phyloP scores from a whole-genome alignment of 1,140 invertebrate genomes.

The Lepidostoma basale region DNA sequence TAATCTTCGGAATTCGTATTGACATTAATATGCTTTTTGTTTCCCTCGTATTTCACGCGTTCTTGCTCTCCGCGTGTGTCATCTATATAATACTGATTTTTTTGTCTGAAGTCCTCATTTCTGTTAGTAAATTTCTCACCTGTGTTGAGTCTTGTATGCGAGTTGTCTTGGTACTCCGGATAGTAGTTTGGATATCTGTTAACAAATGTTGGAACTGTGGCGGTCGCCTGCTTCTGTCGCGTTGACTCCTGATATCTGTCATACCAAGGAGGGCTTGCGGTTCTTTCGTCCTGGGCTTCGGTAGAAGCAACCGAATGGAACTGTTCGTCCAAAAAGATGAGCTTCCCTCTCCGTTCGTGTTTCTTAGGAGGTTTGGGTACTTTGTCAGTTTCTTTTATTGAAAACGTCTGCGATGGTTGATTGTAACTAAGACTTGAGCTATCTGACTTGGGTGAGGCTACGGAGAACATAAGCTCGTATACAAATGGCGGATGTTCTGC shows the following conservation, averaged over 20 bases:
- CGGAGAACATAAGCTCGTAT: slow-evolving; percentile 69
- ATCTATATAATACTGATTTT: background rate
- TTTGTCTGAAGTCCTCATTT: background rate
- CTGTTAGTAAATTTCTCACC: slow-evolving; percentile 23
- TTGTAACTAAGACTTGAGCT: slow-evolving; percentile 53
- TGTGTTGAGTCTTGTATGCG: slow-evolving; percentile 13
- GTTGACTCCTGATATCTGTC: background rate
- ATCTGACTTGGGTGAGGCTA: slow-evolving; percentile 59
- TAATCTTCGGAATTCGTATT: slow-evolving; percentile 20
- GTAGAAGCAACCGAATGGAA: background rate
- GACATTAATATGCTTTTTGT: slow-evolving; percentile 26
- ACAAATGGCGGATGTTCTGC: slow-evolving; percentile 56
- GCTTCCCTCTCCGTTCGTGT: slow-evolving; percentile 14
- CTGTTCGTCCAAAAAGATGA: slow-evolving; percentile 10
- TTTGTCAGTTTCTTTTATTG: slow-evolving; percentile 50
- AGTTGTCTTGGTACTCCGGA: background rate
- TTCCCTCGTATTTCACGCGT: background rate
- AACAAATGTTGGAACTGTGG: background rate
- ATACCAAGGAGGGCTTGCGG: slow-evolving; percentile 1
- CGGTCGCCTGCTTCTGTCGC: background rate
- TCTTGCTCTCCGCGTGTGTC: background rate
- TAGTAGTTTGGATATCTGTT: slow-evolving; percentile 16
- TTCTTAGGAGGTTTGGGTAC: background rate
- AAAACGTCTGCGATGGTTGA: slow-evolving; percentile 57
- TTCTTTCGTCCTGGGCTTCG: background rate